These are phyloP conservation scores for Barbus barbus DNA, from an alignment of 2,113 vertebrate species.

Conservation along the genomic window DNA sequence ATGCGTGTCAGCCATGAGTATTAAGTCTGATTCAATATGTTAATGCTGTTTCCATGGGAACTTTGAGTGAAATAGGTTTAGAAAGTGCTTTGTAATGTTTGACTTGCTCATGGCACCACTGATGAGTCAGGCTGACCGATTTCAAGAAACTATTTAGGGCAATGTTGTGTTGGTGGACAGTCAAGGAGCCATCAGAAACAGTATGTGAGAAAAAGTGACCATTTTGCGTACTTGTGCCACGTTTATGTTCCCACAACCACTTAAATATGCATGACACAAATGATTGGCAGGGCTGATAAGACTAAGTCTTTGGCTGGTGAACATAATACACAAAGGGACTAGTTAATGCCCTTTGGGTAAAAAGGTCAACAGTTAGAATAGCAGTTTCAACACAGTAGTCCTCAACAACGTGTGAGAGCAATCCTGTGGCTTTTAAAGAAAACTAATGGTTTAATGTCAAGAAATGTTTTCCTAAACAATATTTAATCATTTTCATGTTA, in stretches of 20 bases:
- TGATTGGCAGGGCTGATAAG: constrained; percentile 32
- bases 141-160: constrained; percentile 25
- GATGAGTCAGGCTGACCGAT: not conserved
- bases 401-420: not conserved
- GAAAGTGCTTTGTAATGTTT: not conserved
- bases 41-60: constrained; percentile 3
- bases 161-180: constrained; percentile 8
- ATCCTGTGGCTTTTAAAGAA: not conserved
- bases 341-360: constrained; percentile 43
- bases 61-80: not conserved
- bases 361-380: constrained; percentile 50
- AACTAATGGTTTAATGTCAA: not conserved
- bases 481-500: not conserved
- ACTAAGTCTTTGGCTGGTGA: constrained; percentile 37
- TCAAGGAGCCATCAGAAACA: constrained; percentile 1
- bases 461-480: not conserved
- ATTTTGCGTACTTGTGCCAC: not conserved
- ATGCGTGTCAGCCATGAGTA: constrained; percentile 4
- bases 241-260: constrained; percentile 26
- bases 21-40: constrained; percentile 5
- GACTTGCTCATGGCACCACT: constrained; percentile 12
- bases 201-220: constrained; percentile 37
- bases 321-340: constrained; percentile 37
- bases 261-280: constrained; percentile 38
- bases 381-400: constrained; percentile 4